Evolutionary conservation across 2,797 vertebrate species (phyloP).

Genomic region (Morelia viridis): DNA sequence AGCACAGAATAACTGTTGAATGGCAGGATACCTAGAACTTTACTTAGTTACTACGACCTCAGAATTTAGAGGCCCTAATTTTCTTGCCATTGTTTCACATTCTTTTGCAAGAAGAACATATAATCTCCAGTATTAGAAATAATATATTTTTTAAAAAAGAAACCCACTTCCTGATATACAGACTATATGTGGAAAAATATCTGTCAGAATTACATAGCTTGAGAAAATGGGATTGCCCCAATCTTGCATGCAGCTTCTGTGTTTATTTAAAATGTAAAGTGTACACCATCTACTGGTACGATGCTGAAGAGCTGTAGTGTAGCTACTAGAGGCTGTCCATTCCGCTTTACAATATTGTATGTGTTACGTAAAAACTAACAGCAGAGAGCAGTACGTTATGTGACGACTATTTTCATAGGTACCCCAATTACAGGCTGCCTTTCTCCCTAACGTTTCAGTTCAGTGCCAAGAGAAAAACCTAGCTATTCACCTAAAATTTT

Average conservation of each 20-base stretch:
- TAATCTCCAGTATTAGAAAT: not conserved
- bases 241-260: not conserved
- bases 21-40: not conserved
- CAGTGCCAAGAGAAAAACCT: too few species aligned
- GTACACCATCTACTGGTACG: not conserved
- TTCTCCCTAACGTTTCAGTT: too few species aligned
- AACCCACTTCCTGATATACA: not conserved
- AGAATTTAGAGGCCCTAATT: not conserved
- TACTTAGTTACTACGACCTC: not conserved
- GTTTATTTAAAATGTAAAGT: not conserved
- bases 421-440: too few species aligned
- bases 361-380: too few species aligned
- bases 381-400: too few species aligned
- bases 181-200: not conserved
- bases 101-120: not conserved
- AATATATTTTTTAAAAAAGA: not conserved
- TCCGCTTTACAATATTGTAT: not conserved
- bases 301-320: not conserved
- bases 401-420: too few species aligned
- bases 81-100: not conserved
- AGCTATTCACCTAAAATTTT: too few species aligned
- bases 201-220: not conserved
- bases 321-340: not conserved
- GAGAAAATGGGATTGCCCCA: not conserved
- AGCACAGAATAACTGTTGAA: not conserved